These are phyloP conservation scores for Didymodactylos carnosus DNA, from an alignment of 2,888 invertebrate species.

Conservation along the genomic window DNA sequence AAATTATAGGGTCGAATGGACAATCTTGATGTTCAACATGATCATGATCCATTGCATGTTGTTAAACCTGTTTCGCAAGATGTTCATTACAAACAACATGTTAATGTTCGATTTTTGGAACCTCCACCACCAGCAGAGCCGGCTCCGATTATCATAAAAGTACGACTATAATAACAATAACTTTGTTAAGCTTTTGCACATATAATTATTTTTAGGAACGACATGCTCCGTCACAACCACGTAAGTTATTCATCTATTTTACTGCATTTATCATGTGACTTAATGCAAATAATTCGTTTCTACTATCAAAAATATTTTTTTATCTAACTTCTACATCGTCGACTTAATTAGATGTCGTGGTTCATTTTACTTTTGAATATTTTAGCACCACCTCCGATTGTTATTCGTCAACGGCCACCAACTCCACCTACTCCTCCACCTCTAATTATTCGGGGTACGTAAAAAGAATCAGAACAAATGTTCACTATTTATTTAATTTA, in stretches of 20 bases:
- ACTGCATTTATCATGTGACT: too few relatives aligned
- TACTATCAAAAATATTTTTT: too few relatives aligned
- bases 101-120: background rate
- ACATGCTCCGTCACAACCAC: background rate
- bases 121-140: background rate
- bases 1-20: background rate
- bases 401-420: background rate
- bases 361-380: too few relatives aligned
- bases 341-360: too few relatives aligned
- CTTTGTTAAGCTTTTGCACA: background rate
- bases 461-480: too few relatives aligned
- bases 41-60: background rate
- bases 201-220: background rate
- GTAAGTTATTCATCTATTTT: too few relatives aligned
- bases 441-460: background rate
- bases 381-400: background rate
- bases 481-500: too few relatives aligned
- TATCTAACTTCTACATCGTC: too few relatives aligned
- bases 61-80: background rate
- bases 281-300: too few relatives aligned
- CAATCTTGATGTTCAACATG: background rate
- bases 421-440: background rate
- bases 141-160: background rate
- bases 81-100: background rate
- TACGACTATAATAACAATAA: background rate